Evolutionary conservation across 1,140 invertebrate species (phyloP).

Genomic region (Sitophilus oryzae): DNA sequence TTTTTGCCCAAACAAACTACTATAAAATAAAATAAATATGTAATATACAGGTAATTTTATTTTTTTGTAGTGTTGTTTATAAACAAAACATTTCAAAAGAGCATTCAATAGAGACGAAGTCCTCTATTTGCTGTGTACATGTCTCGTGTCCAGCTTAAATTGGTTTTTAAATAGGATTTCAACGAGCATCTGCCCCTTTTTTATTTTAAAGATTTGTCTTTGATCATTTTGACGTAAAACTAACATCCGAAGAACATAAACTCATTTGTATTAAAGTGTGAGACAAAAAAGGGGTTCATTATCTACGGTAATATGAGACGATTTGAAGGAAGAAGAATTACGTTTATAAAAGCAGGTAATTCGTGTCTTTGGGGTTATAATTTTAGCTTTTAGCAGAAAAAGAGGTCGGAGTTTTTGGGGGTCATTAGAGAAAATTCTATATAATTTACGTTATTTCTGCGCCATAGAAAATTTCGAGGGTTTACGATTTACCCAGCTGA

Average conservation of each 20-base stretch:
- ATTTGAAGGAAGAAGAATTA: neutral
- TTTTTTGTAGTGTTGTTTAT: no score
- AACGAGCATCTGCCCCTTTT: neutral
- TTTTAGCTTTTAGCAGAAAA: neutral
- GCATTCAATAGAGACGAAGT: no score
- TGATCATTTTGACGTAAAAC: neutral
- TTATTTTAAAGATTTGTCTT: neutral
- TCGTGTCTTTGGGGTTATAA: neutral
- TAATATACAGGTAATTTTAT: no score
- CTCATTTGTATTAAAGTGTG: neutral
- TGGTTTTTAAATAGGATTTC: neutral
- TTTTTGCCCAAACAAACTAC: no score
- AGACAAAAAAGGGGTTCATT: neutral
- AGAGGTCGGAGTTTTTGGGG: neutral
- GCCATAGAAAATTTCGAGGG: neutral
- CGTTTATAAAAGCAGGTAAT: neutral
- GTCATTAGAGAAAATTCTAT: neutral
- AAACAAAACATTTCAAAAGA: no score
- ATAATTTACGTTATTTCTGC: neutral
- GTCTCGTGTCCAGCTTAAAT: no score
- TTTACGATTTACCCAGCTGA: neutral
- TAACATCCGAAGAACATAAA: neutral
- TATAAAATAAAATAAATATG: no score
- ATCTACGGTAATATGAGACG: neutral
- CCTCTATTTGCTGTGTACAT: no score